A percentile compares a stretch with the other conserved stretches of the same genome.
phyloP scores from a whole-genome alignment of 2,888 invertebrate species.

The Xylophagus ater region DNA sequence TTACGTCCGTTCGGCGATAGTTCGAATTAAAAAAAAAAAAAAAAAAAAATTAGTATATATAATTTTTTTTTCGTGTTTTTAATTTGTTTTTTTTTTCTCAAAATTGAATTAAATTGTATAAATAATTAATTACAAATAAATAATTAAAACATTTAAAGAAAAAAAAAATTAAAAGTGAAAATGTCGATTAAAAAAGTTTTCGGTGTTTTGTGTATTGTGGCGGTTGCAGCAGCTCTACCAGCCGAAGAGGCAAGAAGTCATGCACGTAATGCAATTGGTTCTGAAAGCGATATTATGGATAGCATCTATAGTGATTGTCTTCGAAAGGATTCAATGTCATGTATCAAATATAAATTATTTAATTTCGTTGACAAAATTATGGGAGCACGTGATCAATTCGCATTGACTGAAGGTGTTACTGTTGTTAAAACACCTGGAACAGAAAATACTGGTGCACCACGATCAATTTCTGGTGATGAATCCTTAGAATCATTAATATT shows the following conservation, averaged over 20 bases:
- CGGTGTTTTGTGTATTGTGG: conserved; percentile 45
- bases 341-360: conserved; percentile 78
- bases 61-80: conserved; percentile 8
- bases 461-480: conserved; percentile 54
- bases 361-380: conserved; percentile 77
- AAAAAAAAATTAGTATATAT: conserved; percentile 4
- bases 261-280: conserved; percentile 49
- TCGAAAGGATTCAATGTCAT: conserved; percentile 71
- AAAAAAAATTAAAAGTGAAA: conserved; percentile 20
- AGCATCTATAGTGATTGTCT: conserved; percentile 66
- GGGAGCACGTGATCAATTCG: conserved; percentile 67
- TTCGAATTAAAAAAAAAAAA: conserved; percentile 20
- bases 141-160: conserved; percentile 10
- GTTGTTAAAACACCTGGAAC: conserved; percentile 64
- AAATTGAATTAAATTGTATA: no score
- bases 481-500: conserved; percentile 53
- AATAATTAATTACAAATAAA: no score
- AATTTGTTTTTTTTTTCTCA: no score
- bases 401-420: conserved; percentile 71
- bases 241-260: conserved; percentile 53
- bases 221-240: conserved; percentile 54
- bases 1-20: conserved; percentile 39
- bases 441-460: conserved; percentile 58
- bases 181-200: conserved; percentile 42
- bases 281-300: conserved; percentile 69